phyloP scores from a whole-genome alignment of 2,113 vertebrate genomes.

The Motacilla tschutschensis region DNA sequence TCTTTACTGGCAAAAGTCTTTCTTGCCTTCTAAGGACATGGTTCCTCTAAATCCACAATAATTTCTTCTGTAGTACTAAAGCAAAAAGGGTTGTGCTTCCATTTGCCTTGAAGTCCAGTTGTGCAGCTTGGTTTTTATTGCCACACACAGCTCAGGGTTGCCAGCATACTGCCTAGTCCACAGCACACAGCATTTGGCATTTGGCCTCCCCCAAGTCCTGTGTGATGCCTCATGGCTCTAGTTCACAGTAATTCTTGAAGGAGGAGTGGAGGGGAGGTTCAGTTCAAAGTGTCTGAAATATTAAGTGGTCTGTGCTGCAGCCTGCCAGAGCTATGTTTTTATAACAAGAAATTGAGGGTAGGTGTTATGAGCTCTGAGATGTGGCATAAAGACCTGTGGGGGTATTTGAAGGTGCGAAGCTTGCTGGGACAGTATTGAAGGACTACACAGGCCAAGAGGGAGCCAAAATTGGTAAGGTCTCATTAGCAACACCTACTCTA shows the following conservation, averaged over 20 bases:
- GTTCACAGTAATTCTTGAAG: neutral
- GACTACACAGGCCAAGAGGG: neutral
- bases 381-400: constrained; percentile 20
- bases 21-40: neutral
- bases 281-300: constrained; percentile 34
- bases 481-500: constrained; percentile 32
- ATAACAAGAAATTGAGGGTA: neutral
- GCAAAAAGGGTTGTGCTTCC: neutral
- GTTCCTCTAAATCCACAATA: neutral
- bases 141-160: neutral
- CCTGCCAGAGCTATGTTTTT: constrained; percentile 44
- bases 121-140: neutral
- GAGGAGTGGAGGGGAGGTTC: neutral
- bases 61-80: neutral
- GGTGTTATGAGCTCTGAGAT: constrained; percentile 22
- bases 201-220: neutral
- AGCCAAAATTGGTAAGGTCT: neutral
- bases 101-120: neutral
- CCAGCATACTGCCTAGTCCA: neutral
- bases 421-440: neutral
- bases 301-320: neutral
- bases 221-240: neutral
- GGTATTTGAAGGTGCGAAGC: constrained; percentile 30
- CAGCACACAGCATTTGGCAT: neutral
- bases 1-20: neutral